Conservation (phyloP, 2,797 vertebrate genomes). For the Epinephelus awoara region DNA sequence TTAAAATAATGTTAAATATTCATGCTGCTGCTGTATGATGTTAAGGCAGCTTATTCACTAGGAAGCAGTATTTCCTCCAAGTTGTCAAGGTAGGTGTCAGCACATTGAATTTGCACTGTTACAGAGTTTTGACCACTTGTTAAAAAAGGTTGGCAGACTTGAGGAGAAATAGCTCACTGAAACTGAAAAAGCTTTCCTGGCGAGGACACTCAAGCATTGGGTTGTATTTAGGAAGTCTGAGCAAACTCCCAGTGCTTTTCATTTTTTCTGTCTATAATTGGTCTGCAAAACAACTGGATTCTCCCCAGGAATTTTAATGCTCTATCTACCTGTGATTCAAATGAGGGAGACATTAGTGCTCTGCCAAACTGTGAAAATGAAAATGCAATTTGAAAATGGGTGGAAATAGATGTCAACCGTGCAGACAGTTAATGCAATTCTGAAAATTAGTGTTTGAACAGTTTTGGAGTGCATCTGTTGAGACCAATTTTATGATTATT, state of each 20-base stretch:
- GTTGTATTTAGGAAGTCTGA: conserved; percentile 37
- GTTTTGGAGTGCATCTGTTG: conserved; percentile 22
- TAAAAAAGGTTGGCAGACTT: conserved; percentile 31
- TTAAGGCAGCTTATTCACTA: conserved; percentile 3
- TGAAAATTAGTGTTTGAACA: conserved; percentile 33
- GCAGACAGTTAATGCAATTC: conserved; percentile 28
- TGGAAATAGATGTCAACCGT: conserved; percentile 45
- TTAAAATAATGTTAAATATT: conserved; percentile 26
- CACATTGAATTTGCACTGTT: conserved; percentile 8
- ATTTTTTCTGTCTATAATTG: conserved; percentile 46
- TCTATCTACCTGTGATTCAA: conserved; percentile 44
- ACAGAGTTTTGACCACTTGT: conserved; percentile 46
- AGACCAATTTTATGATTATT: conserved; percentile 28
- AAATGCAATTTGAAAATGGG: conserved; percentile 47
- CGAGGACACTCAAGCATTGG: background rate
- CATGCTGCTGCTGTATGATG: conserved; percentile 1
- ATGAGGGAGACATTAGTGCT: conserved; percentile 25
- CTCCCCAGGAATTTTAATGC: conserved; percentile 50
- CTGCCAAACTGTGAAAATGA: conserved; percentile 27
- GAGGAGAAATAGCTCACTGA: conserved; percentile 31
- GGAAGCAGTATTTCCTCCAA: background rate
- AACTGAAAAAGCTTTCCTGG: conserved; percentile 20
- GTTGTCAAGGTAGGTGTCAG: conserved; percentile 29
- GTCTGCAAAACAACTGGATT: conserved; percentile 52
- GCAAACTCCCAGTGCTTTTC: conserved; percentile 28